phyloP scores from a whole-genome alignment of 2,888 invertebrate genomes.

The Phoenoteleia sp. region DNA sequence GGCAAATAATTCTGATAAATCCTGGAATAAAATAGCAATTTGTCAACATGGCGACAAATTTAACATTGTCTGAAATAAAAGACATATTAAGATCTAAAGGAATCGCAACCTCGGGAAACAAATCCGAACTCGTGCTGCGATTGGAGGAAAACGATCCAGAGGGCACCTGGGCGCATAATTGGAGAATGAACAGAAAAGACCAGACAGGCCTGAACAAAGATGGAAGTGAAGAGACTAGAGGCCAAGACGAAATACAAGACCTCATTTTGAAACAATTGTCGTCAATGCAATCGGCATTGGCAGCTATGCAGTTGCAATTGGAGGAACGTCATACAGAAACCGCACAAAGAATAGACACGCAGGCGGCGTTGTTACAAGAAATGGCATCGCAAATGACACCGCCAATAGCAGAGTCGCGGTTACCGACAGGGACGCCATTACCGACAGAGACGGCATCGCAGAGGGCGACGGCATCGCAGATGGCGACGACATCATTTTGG shows the following conservation, averaged over 20 bases:
- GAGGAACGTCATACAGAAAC: not conserved
- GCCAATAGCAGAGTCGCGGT: not conserved
- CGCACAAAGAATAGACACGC: not conserved
- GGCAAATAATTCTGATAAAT: no score
- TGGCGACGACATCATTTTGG: no score
- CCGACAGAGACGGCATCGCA: not conserved
- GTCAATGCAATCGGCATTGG: not conserved
- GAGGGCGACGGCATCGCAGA: not conserved
- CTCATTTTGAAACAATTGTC: not conserved
- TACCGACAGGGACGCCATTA: not conserved
- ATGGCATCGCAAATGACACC: not conserved
- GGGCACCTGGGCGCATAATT: not conserved
- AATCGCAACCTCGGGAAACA: not conserved
- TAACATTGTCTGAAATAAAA: not conserved
- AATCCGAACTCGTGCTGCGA: not conserved
- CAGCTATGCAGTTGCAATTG: not conserved
- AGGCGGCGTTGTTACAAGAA: not conserved
- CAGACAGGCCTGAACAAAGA: no score
- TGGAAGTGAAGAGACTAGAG: no score
- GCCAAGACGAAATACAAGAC: not conserved
- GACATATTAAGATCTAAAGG: not conserved
- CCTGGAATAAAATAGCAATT: no score
- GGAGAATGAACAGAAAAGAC: not conserved
- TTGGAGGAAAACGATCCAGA: conserved; percentile 2
- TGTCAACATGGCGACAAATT: not conserved